phyloP scores from a whole-genome alignment of 2,888 invertebrate genomes.

The Adelognathus sp. region DNA sequence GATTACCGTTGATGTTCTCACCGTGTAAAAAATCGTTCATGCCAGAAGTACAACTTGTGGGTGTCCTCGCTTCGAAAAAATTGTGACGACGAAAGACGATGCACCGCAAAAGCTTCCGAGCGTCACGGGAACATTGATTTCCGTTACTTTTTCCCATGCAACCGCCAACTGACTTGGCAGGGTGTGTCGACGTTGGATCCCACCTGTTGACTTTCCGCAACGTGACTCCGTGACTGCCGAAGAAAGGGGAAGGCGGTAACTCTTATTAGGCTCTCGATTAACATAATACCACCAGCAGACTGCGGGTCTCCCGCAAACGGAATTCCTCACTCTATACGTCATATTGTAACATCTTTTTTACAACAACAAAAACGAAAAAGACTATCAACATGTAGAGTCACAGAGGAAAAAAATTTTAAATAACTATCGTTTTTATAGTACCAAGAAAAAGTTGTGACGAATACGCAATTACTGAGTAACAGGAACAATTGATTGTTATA shows the following conservation, averaged over 20 bases:
- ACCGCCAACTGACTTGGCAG: constrained; percentile 78
- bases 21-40: background rate
- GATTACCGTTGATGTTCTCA: background rate
- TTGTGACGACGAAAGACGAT: constrained; percentile 31
- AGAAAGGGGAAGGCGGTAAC: constrained; percentile 44
- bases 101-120: constrained; percentile 11
- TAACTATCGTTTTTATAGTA: too few species aligned
- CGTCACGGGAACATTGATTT: constrained; percentile 72
- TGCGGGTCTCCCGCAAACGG: constrained; percentile 24
- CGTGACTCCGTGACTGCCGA: constrained; percentile 66
- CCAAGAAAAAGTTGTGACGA: too few species aligned
- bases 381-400: too few species aligned
- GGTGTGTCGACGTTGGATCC: constrained; percentile 75
- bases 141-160: constrained; percentile 81
- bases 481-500: too few species aligned
- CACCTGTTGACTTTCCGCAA: constrained; percentile 81
- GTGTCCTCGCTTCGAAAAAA: background rate
- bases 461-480: too few species aligned
- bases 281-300: constrained; percentile 64
- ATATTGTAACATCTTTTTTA: background rate
- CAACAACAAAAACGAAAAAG: too few species aligned
- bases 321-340: background rate
- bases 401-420: too few species aligned
- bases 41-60: background rate
- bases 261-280: constrained; percentile 67